These are phyloP conservation scores for Mylabris phalerata DNA, from an alignment of 1,140 invertebrate genomes.

Conservation along the genomic window DNA sequence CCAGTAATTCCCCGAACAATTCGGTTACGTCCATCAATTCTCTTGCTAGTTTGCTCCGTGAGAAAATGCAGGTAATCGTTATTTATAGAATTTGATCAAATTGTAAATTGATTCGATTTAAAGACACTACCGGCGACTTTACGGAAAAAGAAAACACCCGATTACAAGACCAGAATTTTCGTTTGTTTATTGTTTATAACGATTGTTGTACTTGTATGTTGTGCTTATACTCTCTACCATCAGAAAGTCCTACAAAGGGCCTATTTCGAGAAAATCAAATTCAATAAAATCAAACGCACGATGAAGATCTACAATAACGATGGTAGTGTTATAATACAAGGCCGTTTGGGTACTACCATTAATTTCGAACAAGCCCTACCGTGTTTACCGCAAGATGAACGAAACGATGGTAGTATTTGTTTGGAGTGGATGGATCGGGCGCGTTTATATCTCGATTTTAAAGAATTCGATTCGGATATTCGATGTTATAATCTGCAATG, in stretches of 20 bases:
- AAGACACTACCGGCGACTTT: conserved; percentile 46
- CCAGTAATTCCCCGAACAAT: conserved; percentile 50
- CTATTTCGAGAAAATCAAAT: conserved; percentile 77
- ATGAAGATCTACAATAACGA: conserved; percentile 64
- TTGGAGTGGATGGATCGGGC: conserved; percentile 74
- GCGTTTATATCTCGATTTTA: conserved; percentile 61
- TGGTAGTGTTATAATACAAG: conserved; percentile 59
- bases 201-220: conserved; percentile 71
- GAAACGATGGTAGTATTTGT: conserved; percentile 56
- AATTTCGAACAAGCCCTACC: conserved; percentile 58
- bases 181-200: conserved; percentile 72
- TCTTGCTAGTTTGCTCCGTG: conserved; percentile 69
- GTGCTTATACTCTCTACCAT: conserved; percentile 75
- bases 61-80: conserved; percentile 63
- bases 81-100: not conserved
- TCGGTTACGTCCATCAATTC: conserved; percentile 79
- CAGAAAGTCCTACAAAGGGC: conserved; percentile 72
- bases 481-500: conserved; percentile 78
- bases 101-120: not conserved
- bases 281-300: conserved; percentile 70
- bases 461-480: conserved; percentile 49
- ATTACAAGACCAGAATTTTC: conserved; percentile 71
- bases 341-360: conserved; percentile 55
- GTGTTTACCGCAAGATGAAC: conserved; percentile 59
- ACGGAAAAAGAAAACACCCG: conserved; percentile 53